These are phyloP conservation scores for Chrysolina oricalcia DNA, from an alignment of 2,888 invertebrate species.

Conservation along the genomic window DNA sequence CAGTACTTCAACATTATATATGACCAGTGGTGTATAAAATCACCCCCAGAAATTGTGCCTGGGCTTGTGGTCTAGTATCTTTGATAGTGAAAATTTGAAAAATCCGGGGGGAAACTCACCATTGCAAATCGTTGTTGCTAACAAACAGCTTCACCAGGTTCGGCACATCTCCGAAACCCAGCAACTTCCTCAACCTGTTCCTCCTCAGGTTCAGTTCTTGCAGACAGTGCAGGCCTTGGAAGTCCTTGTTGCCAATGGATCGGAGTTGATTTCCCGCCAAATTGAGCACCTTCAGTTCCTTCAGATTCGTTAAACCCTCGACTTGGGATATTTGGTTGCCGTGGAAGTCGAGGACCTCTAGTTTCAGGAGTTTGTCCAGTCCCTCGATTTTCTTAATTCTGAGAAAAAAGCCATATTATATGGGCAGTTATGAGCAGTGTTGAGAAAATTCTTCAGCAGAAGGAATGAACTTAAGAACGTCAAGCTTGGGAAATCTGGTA, in stretches of 20 bases:
- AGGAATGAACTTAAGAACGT: too few species aligned
- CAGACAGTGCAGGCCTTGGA: slow-evolving; percentile 84
- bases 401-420: slow-evolving; percentile 60
- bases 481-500: too few species aligned
- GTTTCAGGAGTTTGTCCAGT: slow-evolving; percentile 79
- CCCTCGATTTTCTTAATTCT: slow-evolving; percentile 88
- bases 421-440: too few species aligned
- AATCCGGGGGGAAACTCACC: slow-evolving; percentile 72
- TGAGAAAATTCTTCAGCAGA: too few species aligned
- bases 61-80: too few species aligned
- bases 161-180: slow-evolving; percentile 86
- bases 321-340: slow-evolving; percentile 88
- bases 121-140: slow-evolving; percentile 85
- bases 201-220: slow-evolving; percentile 92
- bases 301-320: slow-evolving; percentile 79
- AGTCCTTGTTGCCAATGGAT: slow-evolving; percentile 83
- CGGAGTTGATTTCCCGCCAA: slow-evolving; percentile 93
- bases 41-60: too few species aligned
- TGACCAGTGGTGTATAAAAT: too few species aligned
- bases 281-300: slow-evolving; percentile 91
- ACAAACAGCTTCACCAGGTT: slow-evolving; percentile 86
- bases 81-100: too few species aligned
- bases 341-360: slow-evolving; percentile 94
- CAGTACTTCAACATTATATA: too few species aligned
- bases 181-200: slow-evolving; percentile 86